phyloP scores from a whole-genome alignment of 2,797 vertebrate species.

The Mallotus villosus region DNA sequence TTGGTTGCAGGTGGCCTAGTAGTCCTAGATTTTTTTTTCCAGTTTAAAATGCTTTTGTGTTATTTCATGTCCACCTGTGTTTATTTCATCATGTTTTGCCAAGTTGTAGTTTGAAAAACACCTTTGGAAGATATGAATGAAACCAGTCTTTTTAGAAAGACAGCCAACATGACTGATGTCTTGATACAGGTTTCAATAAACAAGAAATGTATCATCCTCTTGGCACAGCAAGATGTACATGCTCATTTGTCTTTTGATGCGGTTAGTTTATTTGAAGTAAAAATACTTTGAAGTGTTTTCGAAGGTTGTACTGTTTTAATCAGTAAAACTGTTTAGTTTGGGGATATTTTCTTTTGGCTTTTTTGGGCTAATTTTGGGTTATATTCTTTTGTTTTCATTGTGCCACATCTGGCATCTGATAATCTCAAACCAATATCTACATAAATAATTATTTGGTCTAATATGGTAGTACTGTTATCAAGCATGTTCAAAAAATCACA shows the following conservation, averaged over 20 bases:
- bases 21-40: background rate
- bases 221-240: constrained; percentile 28
- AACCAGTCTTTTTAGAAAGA: constrained; percentile 30
- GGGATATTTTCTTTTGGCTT: background rate
- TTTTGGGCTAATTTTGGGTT: background rate
- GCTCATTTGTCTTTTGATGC: constrained; percentile 7
- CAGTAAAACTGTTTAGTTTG: background rate
- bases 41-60: background rate
- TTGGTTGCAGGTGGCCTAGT: background rate
- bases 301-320: background rate
- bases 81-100: constrained; percentile 35
- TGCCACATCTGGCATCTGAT: background rate
- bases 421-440: background rate
- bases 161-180: constrained; percentile 23
- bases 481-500: background rate
- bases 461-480: background rate
- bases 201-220: constrained; percentile 6
- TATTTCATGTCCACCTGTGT: constrained; percentile 27
- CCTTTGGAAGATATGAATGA: constrained; percentile 25
- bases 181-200: constrained; percentile 19
- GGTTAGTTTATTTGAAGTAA: constrained; percentile 1
- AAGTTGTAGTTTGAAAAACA: constrained; percentile 25
- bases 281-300: background rate
- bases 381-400: background rate
- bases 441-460: background rate